phyloP scores from a whole-genome alignment of 2,797 vertebrate species.

The Enteromius viviparus region DNA sequence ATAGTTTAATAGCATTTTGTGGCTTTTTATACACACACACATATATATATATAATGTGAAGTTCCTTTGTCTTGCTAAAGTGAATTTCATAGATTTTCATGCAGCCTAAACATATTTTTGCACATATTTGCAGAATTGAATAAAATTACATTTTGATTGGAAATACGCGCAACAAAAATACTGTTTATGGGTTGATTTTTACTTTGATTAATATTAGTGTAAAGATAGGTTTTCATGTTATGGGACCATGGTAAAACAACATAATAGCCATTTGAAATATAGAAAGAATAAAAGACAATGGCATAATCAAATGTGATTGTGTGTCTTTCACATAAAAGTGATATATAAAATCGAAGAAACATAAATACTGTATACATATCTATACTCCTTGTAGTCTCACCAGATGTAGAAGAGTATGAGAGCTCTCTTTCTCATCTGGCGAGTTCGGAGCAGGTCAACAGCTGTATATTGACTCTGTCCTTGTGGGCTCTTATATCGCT shows the following conservation, averaged over 20 bases:
- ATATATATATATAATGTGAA: too few relatives aligned
- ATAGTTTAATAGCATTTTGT: not conserved
- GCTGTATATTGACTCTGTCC: slow-evolving; percentile 54
- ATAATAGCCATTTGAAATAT: not conserved
- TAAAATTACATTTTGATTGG: not conserved
- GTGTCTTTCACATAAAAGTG: not conserved
- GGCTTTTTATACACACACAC: not conserved
- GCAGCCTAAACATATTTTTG: not conserved
- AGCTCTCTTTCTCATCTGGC: slow-evolving; percentile 78
- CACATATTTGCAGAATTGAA: not conserved
- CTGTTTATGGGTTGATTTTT: not conserved
- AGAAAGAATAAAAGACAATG: not conserved
- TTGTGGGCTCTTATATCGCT: slow-evolving; percentile 61
- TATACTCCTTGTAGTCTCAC: slow-evolving; percentile 67
- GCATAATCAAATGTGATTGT: not conserved
- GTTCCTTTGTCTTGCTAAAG: not conserved
- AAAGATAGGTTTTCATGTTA: not conserved
- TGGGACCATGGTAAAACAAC: not conserved
- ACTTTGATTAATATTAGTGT: not conserved
- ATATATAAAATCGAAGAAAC: not conserved
- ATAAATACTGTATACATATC: not conserved
- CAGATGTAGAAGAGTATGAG: slow-evolving; percentile 79
- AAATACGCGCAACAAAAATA: not conserved
- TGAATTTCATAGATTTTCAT: not conserved
- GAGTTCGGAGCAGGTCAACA: slow-evolving; percentile 78